Conservation (phyloP, 2,113 vertebrate genomes). For the Chaenocephalus aceratus region DNA sequence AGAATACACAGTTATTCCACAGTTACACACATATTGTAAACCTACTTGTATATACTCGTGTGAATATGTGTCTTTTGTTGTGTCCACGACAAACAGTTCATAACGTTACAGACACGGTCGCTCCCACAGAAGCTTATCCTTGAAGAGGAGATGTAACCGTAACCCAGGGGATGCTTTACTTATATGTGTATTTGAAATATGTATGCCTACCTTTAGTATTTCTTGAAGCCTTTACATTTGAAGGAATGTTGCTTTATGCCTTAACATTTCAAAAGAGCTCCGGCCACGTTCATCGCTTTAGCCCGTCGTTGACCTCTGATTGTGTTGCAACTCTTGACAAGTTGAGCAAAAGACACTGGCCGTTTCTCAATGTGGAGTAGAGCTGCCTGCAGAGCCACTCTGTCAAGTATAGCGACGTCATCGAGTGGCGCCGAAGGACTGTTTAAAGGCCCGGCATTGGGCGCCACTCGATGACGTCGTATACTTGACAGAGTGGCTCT, state of each 20-base stretch:
- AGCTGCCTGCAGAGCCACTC: too few relatives aligned
- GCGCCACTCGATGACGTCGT: too few relatives aligned
- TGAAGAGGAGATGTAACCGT: background rate
- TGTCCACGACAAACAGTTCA: background rate
- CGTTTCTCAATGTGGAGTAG: too few relatives aligned
- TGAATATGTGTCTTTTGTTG: background rate
- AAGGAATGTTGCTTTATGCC: conserved; percentile 17
- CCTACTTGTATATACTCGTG: background rate
- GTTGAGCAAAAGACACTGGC: too few relatives aligned
- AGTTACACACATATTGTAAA: background rate
- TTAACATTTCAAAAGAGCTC: conserved; percentile 17
- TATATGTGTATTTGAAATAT: too few relatives aligned
- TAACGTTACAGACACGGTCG: background rate
- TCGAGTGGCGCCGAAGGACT: too few relatives aligned
- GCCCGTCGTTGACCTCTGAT: background rate
- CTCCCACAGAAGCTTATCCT: background rate
- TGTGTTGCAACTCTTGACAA: background rate
- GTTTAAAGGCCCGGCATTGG: too few relatives aligned
- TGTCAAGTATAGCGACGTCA: too few relatives aligned
- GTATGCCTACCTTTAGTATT: too few relatives aligned
- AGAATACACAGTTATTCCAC: conserved; percentile 93
- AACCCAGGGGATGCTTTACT: background rate
- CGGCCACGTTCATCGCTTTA: background rate
- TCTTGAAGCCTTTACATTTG: conserved; percentile 6
- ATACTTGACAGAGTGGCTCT: too few relatives aligned